Evolutionary conservation across 1,140 invertebrate species (phyloP), one percentile per base, ranked within the genome.

Genomic region (Drusus annulatus): DNA sequence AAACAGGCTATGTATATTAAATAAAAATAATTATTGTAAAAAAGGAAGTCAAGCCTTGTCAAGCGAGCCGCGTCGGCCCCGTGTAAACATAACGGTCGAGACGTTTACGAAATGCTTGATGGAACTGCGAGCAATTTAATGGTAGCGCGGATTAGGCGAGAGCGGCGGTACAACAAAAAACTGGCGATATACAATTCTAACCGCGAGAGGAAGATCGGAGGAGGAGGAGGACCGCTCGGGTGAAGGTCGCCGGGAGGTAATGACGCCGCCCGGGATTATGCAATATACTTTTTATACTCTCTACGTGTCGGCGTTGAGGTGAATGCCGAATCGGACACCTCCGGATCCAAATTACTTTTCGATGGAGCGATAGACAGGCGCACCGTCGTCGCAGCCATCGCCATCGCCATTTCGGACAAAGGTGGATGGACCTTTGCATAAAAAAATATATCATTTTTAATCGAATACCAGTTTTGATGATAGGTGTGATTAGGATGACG

Each of bases 211-310:
- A 45, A 45, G 36, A 45, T 45, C 36, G 36, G 1, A 45, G 36
- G 36, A 36, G 36, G 36, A 50, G 31, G 36, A 3, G 36, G 65
- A 60, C 21, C n/a, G 36, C 63, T 36, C 65, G 21, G 60, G 65
- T 45, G 65, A 69, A 69, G 65, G 65, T 69, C 65, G 31, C 65
- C 8, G 31, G 65, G 62, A 65, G 62, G 65, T 69, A 69, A 69
- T 69, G 36, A 69, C 31, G 65, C 65, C 21, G 31, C 7, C 36
- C 6, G 16, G 36, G 17, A 69, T 69, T 69, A 69, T 69, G 65
- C 65, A 69, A 69, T 69, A 45, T 69, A 45, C 21, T 69, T 69
- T 45, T 65, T 69, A 19, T 15, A n/a, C 21, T 19, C 65, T 69
- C 65, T 45, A 17, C 28, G 65, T 45, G 65, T 36, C 31, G 31